Conservation (phyloP, 2,797 vertebrate species). For the Phalanger gymnotis region DNA sequence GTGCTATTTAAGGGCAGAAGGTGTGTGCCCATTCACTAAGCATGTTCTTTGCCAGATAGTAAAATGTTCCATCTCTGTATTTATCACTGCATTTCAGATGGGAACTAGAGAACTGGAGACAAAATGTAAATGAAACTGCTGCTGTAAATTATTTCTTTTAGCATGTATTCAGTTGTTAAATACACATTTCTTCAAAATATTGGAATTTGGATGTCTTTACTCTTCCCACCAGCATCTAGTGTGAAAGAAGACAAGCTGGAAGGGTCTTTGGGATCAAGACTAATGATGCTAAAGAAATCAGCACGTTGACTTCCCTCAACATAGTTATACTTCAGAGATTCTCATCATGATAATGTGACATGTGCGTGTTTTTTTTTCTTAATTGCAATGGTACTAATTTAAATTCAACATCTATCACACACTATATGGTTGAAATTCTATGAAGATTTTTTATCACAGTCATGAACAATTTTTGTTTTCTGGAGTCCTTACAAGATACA, state of each 20-base stretch:
- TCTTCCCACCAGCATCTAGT: conserved; percentile 72
- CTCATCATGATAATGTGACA: conserved; percentile 45
- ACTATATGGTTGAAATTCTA: conserved; percentile 40
- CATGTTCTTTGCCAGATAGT: no score
- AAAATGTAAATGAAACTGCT: no score
- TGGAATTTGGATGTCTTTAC: conserved; percentile 84
- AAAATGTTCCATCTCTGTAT: no score
- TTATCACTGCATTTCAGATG: no score
- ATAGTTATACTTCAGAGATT: conserved; percentile 40
- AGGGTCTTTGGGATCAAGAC: conserved; percentile 34
- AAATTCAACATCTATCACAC: conserved; percentile 48
- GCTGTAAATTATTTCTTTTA: no score
- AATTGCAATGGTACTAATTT: conserved; percentile 64
- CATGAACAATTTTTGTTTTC: conserved; percentile 35
- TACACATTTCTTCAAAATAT: conserved; percentile 90
- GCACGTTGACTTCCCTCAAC: conserved; percentile 41
- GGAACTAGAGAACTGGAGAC: no score
- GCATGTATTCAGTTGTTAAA: no score
- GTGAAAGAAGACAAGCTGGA: conserved; percentile 52
- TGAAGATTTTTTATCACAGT: neutral
- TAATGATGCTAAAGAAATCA: conserved; percentile 40
- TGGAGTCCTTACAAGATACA: neutral
- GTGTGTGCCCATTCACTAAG: no score
- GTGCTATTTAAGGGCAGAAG: no score
- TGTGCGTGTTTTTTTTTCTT: conserved; percentile 54